These are phyloP conservation scores for Formicarius rufipectus DNA, from an alignment of 2,113 vertebrate species.

Conservation along the genomic window DNA sequence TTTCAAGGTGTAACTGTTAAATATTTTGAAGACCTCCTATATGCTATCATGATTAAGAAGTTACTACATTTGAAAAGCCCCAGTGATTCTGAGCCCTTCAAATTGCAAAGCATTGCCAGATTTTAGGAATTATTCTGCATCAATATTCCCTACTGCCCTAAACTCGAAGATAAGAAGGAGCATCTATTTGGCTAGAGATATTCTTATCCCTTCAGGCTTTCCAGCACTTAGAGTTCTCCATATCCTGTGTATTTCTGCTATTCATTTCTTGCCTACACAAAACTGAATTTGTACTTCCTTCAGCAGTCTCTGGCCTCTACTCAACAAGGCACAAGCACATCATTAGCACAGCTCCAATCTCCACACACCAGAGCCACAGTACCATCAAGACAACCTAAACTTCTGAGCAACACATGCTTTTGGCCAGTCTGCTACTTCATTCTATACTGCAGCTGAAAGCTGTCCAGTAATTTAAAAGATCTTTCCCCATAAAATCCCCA, in stretches of 20 bases:
- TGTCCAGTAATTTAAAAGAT: neutral
- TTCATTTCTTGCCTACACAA: neutral
- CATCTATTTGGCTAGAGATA: neutral
- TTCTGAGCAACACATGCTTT: slow-evolving; percentile 18
- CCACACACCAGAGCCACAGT: neutral
- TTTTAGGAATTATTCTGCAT: neutral
- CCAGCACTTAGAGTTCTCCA: neutral
- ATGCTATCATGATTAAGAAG: neutral
- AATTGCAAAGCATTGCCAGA: neutral
- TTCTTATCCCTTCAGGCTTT: neutral
- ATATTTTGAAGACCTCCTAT: neutral
- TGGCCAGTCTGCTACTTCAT: slow-evolving; percentile 3
- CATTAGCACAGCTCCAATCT: neutral
- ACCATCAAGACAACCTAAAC: neutral
- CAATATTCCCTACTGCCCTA: neutral
- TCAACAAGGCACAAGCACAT: neutral
- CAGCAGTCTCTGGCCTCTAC: neutral
- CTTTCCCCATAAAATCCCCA: neutral
- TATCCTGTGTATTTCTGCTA: neutral
- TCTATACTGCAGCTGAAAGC: slow-evolving; percentile 11
- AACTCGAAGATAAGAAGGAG: neutral
- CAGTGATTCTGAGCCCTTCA: neutral
- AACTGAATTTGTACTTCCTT: neutral
- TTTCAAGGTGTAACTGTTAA: neutral
- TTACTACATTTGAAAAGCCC: neutral